phyloP scores from a whole-genome alignment of 2,888 invertebrate genomes.

The Aethes cnicana region DNA sequence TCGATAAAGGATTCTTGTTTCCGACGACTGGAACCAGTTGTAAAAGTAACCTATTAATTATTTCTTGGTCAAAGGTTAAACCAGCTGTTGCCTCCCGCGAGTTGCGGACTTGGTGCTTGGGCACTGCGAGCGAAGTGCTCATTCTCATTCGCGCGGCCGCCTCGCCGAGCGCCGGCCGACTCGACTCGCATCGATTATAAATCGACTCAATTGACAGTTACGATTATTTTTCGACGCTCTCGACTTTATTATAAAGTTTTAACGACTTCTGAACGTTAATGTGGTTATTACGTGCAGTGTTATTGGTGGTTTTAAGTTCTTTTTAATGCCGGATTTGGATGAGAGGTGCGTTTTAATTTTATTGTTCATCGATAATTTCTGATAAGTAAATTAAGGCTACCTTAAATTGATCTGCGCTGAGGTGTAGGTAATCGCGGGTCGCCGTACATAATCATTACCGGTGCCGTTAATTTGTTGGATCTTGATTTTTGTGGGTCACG shows the following conservation, averaged over 20 bases:
- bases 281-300: constrained; percentile 12
- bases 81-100: constrained; percentile 26
- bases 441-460: constrained; percentile 11
- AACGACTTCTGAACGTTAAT: constrained; percentile 1
- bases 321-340: too few relatives aligned
- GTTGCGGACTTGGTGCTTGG: constrained; percentile 26
- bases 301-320: neutral
- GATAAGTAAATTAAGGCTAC: neutral
- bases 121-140: constrained; percentile 40
- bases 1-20: too few relatives aligned
- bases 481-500: constrained; percentile 7
- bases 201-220: constrained; percentile 26
- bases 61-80: constrained; percentile 24
- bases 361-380: neutral
- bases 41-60: neutral
- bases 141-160: constrained; percentile 70
- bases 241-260: constrained; percentile 35
- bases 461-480: constrained; percentile 13
- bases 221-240: constrained; percentile 33
- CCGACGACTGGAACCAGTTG: neutral
- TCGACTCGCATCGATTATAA: constrained; percentile 38
- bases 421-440: neutral
- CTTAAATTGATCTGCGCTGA: neutral
- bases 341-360: too few relatives aligned
- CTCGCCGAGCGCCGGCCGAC: constrained; percentile 57